phyloP scores from a whole-genome alignment of 2,113 vertebrate species.

The Speoplatyrhinus poulsoni region DNA sequence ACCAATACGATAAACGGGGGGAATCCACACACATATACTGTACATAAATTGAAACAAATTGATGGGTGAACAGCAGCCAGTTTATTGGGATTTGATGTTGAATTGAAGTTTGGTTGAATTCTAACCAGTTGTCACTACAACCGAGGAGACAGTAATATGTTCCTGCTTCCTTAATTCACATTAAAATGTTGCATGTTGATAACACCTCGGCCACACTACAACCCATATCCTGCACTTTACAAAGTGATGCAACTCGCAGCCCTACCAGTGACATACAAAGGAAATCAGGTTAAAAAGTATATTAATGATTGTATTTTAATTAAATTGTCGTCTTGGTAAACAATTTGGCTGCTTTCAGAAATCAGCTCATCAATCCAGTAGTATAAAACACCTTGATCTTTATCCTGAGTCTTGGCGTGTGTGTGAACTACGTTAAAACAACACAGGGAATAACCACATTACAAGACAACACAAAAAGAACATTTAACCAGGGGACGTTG shows the following conservation, averaged over 20 bases:
- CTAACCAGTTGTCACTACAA: slow-evolving; percentile 39
- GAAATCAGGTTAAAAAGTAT: slow-evolving; percentile 41
- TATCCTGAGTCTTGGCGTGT: slow-evolving; percentile 66
- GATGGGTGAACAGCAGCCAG: slow-evolving; percentile 61
- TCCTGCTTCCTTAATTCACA: too few relatives aligned
- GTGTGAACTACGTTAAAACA: slow-evolving; percentile 36
- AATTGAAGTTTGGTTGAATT: slow-evolving; percentile 43
- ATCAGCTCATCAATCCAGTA: slow-evolving; percentile 37
- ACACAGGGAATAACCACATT: slow-evolving; percentile 12
- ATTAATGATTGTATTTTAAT: slow-evolving; percentile 44
- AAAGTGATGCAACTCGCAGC: slow-evolving; percentile 20
- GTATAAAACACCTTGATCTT: slow-evolving; percentile 51
- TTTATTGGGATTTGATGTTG: slow-evolving; percentile 59
- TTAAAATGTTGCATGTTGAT: neutral
- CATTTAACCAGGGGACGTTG: neutral
- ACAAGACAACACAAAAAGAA: slow-evolving; percentile 13
- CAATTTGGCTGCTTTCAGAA: slow-evolving; percentile 41
- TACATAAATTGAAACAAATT: neutral
- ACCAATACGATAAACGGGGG: neutral
- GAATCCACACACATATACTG: neutral
- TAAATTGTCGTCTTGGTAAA: slow-evolving; percentile 27
- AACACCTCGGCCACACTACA: neutral
- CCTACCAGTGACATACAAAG: slow-evolving; percentile 35
- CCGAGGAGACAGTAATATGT: neutral
- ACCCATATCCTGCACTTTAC: slow-evolving; percentile 23